Base-by-base conservation (phyloP, 2,113 vertebrate species). In the Peromyscus maniculatus region DNA sequence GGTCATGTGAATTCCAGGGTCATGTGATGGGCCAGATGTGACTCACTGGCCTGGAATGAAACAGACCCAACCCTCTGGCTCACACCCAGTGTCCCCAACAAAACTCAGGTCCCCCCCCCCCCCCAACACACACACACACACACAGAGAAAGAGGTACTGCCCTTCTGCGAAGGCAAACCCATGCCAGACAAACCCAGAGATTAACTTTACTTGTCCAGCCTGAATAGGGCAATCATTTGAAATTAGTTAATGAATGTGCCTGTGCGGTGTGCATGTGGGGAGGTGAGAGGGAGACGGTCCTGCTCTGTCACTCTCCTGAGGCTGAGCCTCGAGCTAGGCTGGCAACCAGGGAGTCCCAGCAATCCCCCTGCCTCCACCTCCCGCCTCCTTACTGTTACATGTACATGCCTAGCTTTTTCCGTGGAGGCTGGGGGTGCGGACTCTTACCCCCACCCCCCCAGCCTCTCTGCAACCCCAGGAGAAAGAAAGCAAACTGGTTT, bases 1-100 rank as follows among this genome's bases (percentile, higher is more conserved):
- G 88, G 59, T 91, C 86, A 59, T 24, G 62, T 77, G n/a, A 17
- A 57, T 8, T 57, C 33, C 64, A 92, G 71, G 87, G 59, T 91
- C 80, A 66, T 11, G 62, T 77, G n/a, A 31, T 7, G 67, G 87
- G 92, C 62, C 82, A 92, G 77, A 89, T 71, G 55, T 93, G 95
- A 95, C 87, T 96, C 88, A 94, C 22, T 67, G 79, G 92, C 67
- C 55, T 91, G 77, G 87, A 91, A 94, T 87, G 43, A 93, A 94
- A 92, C 88, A 95, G 69, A 89, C 43, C 62, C 72, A 87, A 21
- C 86, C 96, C 74, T 93, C 43, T 67, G 67, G 67, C 31, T 55
- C 89, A 36, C 2, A 95, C 33, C 80, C 28, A 55, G 57, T 91
- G 22, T 94, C 87, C 94, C 80, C 84, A 94, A 33, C 71, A 28